Evolutionary conservation across 2,888 invertebrate genomes (phyloP).

Genomic region (Drosophila pegasa): DNA sequence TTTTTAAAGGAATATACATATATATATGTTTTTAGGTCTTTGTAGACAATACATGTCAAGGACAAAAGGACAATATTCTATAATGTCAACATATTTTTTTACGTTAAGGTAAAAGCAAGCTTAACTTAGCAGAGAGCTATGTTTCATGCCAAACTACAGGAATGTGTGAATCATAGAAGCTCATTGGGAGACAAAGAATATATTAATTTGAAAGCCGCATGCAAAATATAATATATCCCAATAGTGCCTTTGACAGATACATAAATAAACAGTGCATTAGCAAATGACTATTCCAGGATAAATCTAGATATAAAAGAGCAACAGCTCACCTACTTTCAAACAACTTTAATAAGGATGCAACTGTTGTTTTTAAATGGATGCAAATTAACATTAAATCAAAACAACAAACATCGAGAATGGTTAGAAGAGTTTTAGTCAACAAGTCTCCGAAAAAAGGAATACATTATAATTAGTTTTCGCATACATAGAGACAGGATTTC

Average conservation of each 20-base stretch:
- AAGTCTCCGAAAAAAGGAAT: conserved; percentile 1
- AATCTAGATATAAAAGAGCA: not conserved
- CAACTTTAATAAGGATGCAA: not conserved
- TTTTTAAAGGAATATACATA: too few species aligned
- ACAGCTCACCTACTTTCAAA: not conserved
- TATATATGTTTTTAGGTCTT: too few species aligned
- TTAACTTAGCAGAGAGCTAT: not conserved
- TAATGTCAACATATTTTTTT: too few species aligned
- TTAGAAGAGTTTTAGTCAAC: not conserved
- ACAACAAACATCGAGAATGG: too few species aligned
- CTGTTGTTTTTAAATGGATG: not conserved
- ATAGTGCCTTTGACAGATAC: not conserved
- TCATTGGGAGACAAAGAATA: not conserved
- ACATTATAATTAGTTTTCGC: not conserved
- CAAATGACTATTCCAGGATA: not conserved
- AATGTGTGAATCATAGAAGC: not conserved
- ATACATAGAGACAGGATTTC: not conserved
- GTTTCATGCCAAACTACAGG: not conserved
- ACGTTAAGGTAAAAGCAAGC: too few species aligned
- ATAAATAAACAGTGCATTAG: not conserved
- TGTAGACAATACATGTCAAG: too few species aligned
- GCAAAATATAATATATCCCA: not conserved
- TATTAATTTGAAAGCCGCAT: not conserved
- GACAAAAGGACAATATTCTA: not conserved
- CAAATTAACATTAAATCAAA: not conserved